Evolutionary conservation across 2,888 invertebrate species (phyloP).

Genomic region (Sminthurides aquaticus): DNA sequence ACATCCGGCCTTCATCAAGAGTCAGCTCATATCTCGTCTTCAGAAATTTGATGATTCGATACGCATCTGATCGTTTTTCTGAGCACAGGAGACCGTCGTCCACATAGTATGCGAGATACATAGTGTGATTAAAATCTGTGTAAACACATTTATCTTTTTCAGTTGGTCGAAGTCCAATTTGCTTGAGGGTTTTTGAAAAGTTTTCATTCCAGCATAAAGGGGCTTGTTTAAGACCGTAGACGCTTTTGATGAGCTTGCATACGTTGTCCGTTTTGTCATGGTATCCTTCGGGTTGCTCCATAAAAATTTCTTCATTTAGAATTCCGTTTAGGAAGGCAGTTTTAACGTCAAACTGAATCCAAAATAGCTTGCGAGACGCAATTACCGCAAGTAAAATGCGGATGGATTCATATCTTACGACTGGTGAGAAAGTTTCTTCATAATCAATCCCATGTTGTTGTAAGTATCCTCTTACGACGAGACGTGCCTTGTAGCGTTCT

Average conservation of each 20-base stretch:
- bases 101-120: slow-evolving; percentile 32
- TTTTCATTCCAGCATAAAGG: slow-evolving; percentile 32
- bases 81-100: slow-evolving; percentile 31
- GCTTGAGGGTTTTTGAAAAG: slow-evolving; percentile 6
- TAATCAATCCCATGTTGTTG: slow-evolving; percentile 19
- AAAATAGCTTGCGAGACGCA: not conserved
- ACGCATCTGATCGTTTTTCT: not conserved
- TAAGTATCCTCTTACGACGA: slow-evolving; percentile 13
- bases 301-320: slow-evolving; percentile 25
- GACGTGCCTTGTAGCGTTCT: slow-evolving; percentile 12
- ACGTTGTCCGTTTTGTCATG: not conserved
- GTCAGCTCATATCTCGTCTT: not conserved
- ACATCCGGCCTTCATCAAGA: not conserved
- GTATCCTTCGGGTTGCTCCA: slow-evolving; percentile 16
- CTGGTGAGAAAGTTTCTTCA: slow-evolving; percentile 18
- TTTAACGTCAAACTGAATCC: slow-evolving; percentile 16
- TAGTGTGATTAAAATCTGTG: not conserved
- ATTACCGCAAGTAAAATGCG: slow-evolving; percentile 10
- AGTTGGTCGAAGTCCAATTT: slow-evolving; percentile 12
- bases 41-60: not conserved
- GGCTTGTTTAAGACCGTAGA: slow-evolving; percentile 40
- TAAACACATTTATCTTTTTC: slow-evolving; percentile 27
- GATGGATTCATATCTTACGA: slow-evolving; percentile 15
- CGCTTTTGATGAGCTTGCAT: slow-evolving; percentile 24
- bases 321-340: too few species aligned